Base-by-base conservation (phyloP, 2,797 vertebrate genomes). In the Myripristis murdjan region DNA sequence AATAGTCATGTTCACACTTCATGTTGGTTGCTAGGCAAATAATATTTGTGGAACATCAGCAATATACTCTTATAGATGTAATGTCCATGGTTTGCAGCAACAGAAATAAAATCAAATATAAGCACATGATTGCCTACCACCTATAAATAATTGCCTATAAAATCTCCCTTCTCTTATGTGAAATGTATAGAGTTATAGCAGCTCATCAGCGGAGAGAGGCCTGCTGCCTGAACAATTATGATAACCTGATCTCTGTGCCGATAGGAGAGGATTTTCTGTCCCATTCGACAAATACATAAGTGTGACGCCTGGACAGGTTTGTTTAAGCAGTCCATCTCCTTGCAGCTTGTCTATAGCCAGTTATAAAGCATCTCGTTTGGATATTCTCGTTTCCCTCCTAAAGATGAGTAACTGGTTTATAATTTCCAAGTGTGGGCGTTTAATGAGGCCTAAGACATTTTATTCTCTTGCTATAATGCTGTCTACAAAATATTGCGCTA, bases 361-460 rank as follows among this genome's bases (percentile, higher is more conserved):
- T 55, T 57, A 10, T 55, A 47, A 66, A 59, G 57, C 8, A 33
- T 41, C 74, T 61, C 12, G 64, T 70, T 68, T 66, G 77, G 22
- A 73, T 70, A 39, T 52, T 48, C 15, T 23, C 23, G 12, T 64
- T 77, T 64, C 61, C 51, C 54, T 69, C 39, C 49, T 67, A 61
- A 68, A 69, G 64, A 83, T 60, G 68, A 87, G 83, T 79, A 86
- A 87, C 90, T 82, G 88, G 87, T 91, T 85, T 78, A 61, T 87
- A 85, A 92, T 92, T 90, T 90, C 73, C 49, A 75, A 87, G 82
- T 89, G 85, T 86, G 88, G 82, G 84, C 63, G 90, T 84, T 90
- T 83, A 92, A 92, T 92, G 91, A 90, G 89, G 89, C 89, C 87
- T 85, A 51, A 91, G 87, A 85, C 82, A 75, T 90, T 88, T 87